Evolutionary conservation across 2,888 invertebrate genomes (phyloP).

Genomic region (Sclerodermus sp.): DNA sequence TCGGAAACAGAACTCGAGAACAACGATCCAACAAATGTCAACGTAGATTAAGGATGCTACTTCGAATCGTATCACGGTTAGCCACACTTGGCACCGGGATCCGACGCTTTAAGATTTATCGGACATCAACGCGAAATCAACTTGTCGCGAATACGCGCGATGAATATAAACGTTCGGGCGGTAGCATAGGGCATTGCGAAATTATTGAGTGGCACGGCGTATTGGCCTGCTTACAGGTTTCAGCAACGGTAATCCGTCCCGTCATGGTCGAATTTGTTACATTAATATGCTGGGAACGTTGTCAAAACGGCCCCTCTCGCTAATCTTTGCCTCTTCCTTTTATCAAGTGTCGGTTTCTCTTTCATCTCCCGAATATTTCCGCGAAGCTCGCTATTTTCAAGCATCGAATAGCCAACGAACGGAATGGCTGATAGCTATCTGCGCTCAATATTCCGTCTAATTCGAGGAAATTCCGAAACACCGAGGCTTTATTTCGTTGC

Average conservation of each 20-base stretch:
- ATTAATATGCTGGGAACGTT: slow-evolving; percentile 47
- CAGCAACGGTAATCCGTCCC: slow-evolving; percentile 40
- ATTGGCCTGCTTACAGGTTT: slow-evolving; percentile 43
- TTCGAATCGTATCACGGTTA: too few species aligned
- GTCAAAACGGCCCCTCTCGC: slow-evolving; percentile 26
- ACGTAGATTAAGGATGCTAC: too few species aligned
- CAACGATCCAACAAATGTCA: too few species aligned
- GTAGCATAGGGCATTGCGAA: slow-evolving; percentile 24
- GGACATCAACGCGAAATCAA: slow-evolving; percentile 15
- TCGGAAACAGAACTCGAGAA: too few species aligned
- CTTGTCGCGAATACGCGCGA: slow-evolving; percentile 22
- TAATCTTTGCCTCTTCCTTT: slow-evolving; percentile 10
- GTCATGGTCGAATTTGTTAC: slow-evolving; percentile 38
- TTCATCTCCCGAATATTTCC: slow-evolving; percentile 37
- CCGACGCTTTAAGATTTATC: slow-evolving; percentile 18
- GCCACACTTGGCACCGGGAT: too few species aligned
- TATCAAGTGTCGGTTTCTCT: slow-evolving; percentile 20
- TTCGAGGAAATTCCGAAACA: too few species aligned
- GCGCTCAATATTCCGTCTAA: background rate
- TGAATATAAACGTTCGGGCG: background rate
- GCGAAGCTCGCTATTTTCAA: slow-evolving; percentile 18
- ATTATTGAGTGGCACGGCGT: slow-evolving; percentile 31
- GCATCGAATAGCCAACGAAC: background rate
- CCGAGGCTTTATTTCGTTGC: too few species aligned
- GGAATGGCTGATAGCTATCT: slow-evolving; percentile 8